Base-by-base conservation (phyloP, 1,140 invertebrate species). In the Drosophila mauritiana region DNA sequence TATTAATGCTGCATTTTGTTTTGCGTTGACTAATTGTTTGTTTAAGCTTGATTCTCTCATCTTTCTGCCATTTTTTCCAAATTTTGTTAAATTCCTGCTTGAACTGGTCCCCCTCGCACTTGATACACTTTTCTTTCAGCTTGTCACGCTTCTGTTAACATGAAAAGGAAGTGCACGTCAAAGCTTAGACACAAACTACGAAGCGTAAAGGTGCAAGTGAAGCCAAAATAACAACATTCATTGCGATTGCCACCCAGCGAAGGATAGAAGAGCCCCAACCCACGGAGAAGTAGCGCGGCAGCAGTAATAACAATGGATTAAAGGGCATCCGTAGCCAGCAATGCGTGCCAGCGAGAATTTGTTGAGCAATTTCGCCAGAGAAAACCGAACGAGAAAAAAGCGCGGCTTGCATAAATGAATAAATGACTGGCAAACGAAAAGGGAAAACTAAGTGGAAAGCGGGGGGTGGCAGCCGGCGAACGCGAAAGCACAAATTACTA, bases 131-230 rank as follows among this genome's bases (percentile, higher is more conserved):
- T 15, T 84, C 77, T 55, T 59, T 64, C 69, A 64, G 52, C 72
- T 55, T 73, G 80, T 74, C 73, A 89, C 80, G 84, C 77, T 75
- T 89, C 67, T 78, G 65, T 78, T 61, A 78, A 84, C 84, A 82
- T 90, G 86, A 90, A 90, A 90, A 90, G 86, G 88, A 90, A 90
- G 88, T 90, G 70, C 80, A 80, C 88, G 88, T 90, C 88, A 90
- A 90, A 90, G 88, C 86, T 80, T 88, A 90, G 88, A 90, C 88
- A 86, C 88, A 90, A 82, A 80, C 79, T 73, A 90, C 82, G 82
- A 80, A 90, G 79, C 84, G 84, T 89, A 89, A 89, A 89, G 84
- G 84, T 89, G 84, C 84, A 89, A 89, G 80, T 90, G 84, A 89
- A 79, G 85, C 84, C 79, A 72, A 78, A 89, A 76, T 78, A 89